A percentile compares a stretch with the other conserved stretches of the same genome.
These are phyloP conservation scores for Esox masquinongy DNA, from an alignment of 2,797 vertebrate species.

Conservation along the genomic window DNA sequence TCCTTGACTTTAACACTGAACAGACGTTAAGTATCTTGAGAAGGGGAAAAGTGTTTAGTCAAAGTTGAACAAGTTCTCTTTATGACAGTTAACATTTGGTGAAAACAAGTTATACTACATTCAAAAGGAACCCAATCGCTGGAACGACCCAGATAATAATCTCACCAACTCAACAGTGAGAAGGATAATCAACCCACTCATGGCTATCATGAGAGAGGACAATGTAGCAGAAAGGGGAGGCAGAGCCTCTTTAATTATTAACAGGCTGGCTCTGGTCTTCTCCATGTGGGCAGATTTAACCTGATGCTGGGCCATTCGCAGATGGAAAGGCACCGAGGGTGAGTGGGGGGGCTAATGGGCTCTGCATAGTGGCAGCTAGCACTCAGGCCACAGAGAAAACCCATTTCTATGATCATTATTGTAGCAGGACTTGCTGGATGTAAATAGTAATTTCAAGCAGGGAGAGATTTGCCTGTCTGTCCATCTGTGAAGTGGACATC, in stretches of 20 bases:
- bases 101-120: too few relatives aligned
- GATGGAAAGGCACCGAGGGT: constrained; percentile 42
- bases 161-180: constrained; percentile 58
- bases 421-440: constrained; percentile 46
- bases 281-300: constrained; percentile 63
- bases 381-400: constrained; percentile 54
- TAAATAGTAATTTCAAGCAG: constrained; percentile 52
- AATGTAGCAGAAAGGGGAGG: constrained; percentile 42
- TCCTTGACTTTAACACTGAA: too few relatives aligned
- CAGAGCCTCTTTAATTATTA: constrained; percentile 73
- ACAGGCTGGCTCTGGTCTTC: constrained; percentile 56
- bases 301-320: constrained; percentile 63
- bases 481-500: constrained; percentile 44
- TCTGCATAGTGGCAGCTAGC: constrained; percentile 47
- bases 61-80: too few relatives aligned
- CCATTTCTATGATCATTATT: constrained; percentile 58
- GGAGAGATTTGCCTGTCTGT: constrained; percentile 43
- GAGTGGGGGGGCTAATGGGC: constrained; percentile 47
- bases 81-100: too few relatives aligned
- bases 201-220: constrained; percentile 60
- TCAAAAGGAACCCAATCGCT: too few relatives aligned
- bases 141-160: constrained; percentile 61
- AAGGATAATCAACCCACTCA: constrained; percentile 74
- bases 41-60: too few relatives aligned
- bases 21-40: too few relatives aligned